Conservation (phyloP, 2,113 vertebrate genomes). For the Albula goreensis region DNA sequence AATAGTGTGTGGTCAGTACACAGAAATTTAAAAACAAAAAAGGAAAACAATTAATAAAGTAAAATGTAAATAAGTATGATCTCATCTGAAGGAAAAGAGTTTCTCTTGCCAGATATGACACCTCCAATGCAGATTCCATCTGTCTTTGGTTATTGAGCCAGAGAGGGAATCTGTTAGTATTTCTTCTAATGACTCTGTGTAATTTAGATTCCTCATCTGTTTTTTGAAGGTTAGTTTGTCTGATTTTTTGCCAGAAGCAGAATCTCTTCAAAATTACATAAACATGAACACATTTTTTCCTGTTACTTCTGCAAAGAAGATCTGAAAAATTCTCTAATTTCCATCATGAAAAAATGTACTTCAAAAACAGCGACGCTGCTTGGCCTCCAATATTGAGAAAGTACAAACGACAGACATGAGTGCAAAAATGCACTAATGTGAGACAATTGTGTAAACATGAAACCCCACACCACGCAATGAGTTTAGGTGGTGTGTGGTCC, state of each 20-base stretch:
- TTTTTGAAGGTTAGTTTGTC: conserved; percentile 49
- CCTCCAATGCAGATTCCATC: background rate
- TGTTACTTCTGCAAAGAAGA: background rate
- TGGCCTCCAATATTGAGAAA: background rate
- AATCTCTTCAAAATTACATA: conserved; percentile 43
- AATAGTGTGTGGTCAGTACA: too few species aligned
- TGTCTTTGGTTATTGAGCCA: conserved; percentile 31
- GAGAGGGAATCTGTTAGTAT: background rate
- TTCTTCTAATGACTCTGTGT: conserved; percentile 65
- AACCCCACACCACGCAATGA: too few species aligned
- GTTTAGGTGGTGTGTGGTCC: too few species aligned
- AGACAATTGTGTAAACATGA: too few species aligned
- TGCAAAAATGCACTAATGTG: too few species aligned
- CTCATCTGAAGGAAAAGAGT: background rate
- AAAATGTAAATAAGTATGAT: background rate
- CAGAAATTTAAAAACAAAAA: too few species aligned
- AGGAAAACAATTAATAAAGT: background rate
- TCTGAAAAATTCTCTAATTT: background rate
- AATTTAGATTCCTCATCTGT: conserved; percentile 67
- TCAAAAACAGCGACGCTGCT: background rate
- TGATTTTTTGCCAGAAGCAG: conserved; percentile 52
- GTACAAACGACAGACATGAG: background rate
- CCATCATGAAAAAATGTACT: background rate
- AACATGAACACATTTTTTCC: background rate
- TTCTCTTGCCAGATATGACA: background rate